phyloP scores from a whole-genome alignment of 1,140 invertebrate species.

The Chymomyza costata region DNA sequence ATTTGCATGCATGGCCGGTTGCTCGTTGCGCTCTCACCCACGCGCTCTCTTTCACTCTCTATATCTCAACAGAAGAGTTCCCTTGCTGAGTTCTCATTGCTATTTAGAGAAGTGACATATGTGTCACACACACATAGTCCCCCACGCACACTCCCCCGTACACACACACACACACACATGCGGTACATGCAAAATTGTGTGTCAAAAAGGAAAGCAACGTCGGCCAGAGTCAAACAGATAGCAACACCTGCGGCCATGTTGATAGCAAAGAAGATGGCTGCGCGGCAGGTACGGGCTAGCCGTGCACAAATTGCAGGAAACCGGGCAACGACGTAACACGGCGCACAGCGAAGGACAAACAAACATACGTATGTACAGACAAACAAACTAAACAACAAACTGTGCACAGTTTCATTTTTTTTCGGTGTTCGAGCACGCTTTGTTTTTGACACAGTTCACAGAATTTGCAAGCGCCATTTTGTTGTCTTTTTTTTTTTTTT shows the following conservation, averaged over 20 bases:
- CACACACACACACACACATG: slow-evolving; percentile 7
- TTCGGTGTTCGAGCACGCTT: slow-evolving; percentile 11
- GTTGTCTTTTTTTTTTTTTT: slow-evolving; percentile 43
- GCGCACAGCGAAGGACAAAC: slow-evolving; percentile 8
- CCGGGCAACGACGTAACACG: slow-evolving; percentile 41
- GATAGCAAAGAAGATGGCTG: too few relatives aligned
- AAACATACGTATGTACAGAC: too few relatives aligned
- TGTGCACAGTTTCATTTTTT: slow-evolving; percentile 1
- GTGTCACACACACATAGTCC: slow-evolving; percentile 30
- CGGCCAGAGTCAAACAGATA: slow-evolving; percentile 9
- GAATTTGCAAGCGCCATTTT: slow-evolving; percentile 43
- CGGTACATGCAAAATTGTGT: slow-evolving; percentile 62
- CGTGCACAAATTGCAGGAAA: slow-evolving; percentile 65
- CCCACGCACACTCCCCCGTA: slow-evolving; percentile 18
- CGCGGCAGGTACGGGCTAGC: slow-evolving; percentile 45
- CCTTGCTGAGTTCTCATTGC: too few relatives aligned
- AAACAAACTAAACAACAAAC: too few relatives aligned
- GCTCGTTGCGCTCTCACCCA: too few relatives aligned
- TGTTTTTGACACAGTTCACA: slow-evolving; percentile 65
- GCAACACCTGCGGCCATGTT: slow-evolving; percentile 31
- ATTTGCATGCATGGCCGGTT: slow-evolving; percentile 70
- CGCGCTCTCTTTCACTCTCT: not conserved
- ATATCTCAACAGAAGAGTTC: too few relatives aligned
- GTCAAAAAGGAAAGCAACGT: slow-evolving; percentile 59
- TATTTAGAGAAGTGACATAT: slow-evolving; percentile 69